A percentile compares a stretch with the other conserved stretches of the same genome.
These are phyloP conservation scores for Pseudomyrmex dendroicus DNA, from an alignment of 1,140 invertebrate genomes.

Conservation along the genomic window DNA sequence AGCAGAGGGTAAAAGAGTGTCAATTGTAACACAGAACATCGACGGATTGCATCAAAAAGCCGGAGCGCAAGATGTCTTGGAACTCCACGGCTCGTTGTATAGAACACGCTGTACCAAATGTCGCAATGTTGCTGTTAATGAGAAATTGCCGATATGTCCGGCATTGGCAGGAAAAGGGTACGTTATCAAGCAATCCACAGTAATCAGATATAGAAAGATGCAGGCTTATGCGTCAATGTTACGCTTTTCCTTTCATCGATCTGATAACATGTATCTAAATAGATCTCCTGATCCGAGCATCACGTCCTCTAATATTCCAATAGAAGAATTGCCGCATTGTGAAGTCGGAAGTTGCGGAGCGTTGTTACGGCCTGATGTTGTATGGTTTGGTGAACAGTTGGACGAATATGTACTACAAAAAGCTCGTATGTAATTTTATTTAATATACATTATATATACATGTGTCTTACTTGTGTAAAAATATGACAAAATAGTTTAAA, in stretches of 20 bases:
- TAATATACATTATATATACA: not conserved
- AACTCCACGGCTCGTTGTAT: conserved; percentile 95
- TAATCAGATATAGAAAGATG: not conserved
- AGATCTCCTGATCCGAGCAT: conserved; percentile 81
- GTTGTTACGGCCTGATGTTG: conserved; percentile 93
- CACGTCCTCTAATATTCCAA: conserved; percentile 86
- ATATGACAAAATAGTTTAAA: not conserved
- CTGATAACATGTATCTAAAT: conserved; percentile 15
- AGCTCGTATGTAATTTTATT: conserved; percentile 85
- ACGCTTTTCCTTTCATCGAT: not conserved
- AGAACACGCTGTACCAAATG: conserved; percentile 94
- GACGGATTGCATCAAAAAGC: conserved; percentile 94
- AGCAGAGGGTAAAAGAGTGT: conserved; percentile 87
- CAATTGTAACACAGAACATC: conserved; percentile 96
- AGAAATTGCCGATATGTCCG: conserved; percentile 93
- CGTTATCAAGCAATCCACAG: not conserved
- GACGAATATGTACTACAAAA: conserved; percentile 87
- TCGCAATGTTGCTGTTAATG: conserved; percentile 89
- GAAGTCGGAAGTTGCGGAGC: conserved; percentile 88
- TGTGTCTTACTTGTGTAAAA: not conserved
- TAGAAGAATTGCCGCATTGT: conserved; percentile 90
- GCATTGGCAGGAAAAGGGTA: conserved; percentile 85
- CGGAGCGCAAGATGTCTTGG: conserved; percentile 92
- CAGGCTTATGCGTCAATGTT: not conserved
- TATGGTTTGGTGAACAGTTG: conserved; percentile 96